A percentile compares a stretch with the other conserved stretches of the same genome.
phyloP scores from a whole-genome alignment of 2,888 invertebrate genomes.

The Drosophila phalerata region DNA sequence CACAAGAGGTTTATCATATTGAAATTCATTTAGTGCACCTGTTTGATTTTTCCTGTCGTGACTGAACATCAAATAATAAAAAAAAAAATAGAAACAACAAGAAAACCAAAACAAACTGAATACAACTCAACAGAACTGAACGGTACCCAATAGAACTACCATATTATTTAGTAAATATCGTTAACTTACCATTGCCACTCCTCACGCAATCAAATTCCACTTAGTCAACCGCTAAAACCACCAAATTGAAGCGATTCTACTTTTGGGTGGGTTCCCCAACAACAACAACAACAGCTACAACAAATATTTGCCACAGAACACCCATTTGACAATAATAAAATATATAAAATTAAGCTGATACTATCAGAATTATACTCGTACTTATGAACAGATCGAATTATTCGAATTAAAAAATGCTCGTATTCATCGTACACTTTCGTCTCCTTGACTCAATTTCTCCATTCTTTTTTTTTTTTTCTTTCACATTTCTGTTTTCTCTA shows the following conservation, averaged over 20 bases:
- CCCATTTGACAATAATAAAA: conserved; percentile 6
- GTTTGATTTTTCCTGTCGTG: conserved; percentile 79
- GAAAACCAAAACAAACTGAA: conserved; percentile 1
- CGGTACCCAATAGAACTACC: conserved; percentile 25
- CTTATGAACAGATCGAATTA: background rate
- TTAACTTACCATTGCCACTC: conserved; percentile 74
- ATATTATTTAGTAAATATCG: conserved; percentile 79
- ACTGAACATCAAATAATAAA: conserved; percentile 3
- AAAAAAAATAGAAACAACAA: background rate
- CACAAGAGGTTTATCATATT: conserved; percentile 83
- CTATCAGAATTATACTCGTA: background rate
- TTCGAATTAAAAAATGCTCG: no score
- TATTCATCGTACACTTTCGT: background rate
- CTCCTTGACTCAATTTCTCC: background rate
- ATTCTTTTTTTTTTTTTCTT: background rate
- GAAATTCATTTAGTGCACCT: conserved; percentile 84
- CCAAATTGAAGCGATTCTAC: conserved; percentile 1
- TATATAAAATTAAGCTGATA: background rate
- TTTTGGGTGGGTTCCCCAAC: background rate
- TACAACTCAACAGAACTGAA: conserved; percentile 1
- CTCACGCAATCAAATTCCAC: conserved; percentile 71
- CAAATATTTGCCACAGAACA: conserved; percentile 39
- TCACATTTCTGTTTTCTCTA: background rate
- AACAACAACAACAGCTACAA: conserved; percentile 4
- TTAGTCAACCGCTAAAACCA: conserved; percentile 43